phyloP scores from a whole-genome alignment of 2,797 vertebrate species.

The Eulemur coronatus region DNA sequence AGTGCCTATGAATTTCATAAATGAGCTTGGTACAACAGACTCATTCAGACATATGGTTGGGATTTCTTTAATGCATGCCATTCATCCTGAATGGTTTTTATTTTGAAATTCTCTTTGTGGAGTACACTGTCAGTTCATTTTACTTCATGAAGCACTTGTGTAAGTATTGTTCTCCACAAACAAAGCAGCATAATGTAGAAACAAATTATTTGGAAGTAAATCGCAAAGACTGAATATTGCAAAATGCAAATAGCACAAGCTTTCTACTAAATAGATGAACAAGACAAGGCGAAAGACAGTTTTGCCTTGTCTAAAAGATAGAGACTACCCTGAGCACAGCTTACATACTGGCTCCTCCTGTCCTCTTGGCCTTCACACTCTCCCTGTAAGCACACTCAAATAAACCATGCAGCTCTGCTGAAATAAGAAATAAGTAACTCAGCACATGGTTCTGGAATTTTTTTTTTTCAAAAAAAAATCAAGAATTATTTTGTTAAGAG shows the following conservation, averaged over 20 bases:
- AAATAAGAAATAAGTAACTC: background rate
- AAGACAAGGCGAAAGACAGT: background rate
- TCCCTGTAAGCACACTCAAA: background rate
- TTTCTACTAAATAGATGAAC: slow-evolving; percentile 25
- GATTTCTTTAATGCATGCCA: slow-evolving; percentile 45
- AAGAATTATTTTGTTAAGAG: background rate
- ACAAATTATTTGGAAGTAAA: slow-evolving; percentile 64
- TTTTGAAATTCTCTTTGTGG: slow-evolving; percentile 71
- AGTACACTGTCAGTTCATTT: slow-evolving; percentile 55
- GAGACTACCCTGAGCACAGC: background rate
- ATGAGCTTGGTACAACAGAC: slow-evolving; percentile 43
- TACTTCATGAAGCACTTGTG: slow-evolving; percentile 59
- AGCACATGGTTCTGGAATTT: background rate
- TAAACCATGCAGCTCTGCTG: background rate
- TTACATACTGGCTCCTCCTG: background rate
- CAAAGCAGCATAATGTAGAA: slow-evolving; percentile 56
- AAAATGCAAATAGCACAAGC: slow-evolving; percentile 46
- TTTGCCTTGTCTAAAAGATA: background rate
- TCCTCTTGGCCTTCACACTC: background rate
- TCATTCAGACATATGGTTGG: slow-evolving; percentile 23
- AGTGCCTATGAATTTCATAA: slow-evolving; percentile 53
- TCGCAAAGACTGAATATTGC: slow-evolving; percentile 49
- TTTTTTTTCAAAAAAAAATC: background rate
- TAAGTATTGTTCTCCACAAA: slow-evolving; percentile 65
- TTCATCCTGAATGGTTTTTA: slow-evolving; percentile 60